Base-by-base conservation (phyloP, 2,888 invertebrate genomes). In the Ichneumon xanthorius region DNA sequence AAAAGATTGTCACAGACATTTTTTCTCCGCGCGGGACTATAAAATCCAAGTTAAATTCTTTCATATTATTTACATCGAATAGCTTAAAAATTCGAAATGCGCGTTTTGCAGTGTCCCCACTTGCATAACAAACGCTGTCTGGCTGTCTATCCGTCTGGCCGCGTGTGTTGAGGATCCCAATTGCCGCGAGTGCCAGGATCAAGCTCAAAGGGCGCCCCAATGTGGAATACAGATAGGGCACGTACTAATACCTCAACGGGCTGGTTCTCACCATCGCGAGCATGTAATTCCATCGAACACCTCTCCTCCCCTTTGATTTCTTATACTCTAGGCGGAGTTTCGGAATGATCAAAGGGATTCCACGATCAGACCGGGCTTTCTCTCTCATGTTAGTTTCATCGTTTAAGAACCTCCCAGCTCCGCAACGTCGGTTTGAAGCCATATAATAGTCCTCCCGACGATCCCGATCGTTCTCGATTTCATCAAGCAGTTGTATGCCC, bases 281-380 rank as follows among this genome's bases (percentile, higher is more conserved):
- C 58, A 58, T 58, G 58, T 58, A 58, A 58, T 58, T 22, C 33
- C 68, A 40, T 71, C 40, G 65, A 72, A 77, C 67, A 80, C 61
- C 72, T 65, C 50, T 7, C 30, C 33, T 65, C 26, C 55, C 48
- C 48, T 63, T 19, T n/a, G 55, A 65, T 33, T 50, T 11, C 55
- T 75, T 76, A 55, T 30, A 7, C 55, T 75, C 70, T 37, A 40
- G 33, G 4, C n/a, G n/a, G 19, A 61, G 70, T 48, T 63, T 19
- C 55, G 26, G 55, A 63, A 84, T 84, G 75, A 84, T 84, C 80
- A 80, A 84, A 84, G 84, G 48, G 76, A 84, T 84, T 84, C 72
- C 50, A 65, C 30, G 37, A 70, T 65, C 33, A 72, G 71, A 19
- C 50, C 50, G 30, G n/a, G 55, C 55, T 55, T 79, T 75, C 79